Percentiles rank a stretch among this genome's conserved stretches.
These are phyloP conservation scores for Mionectes olivaceus DNA, from an alignment of 2,797 vertebrate genomes.

Conservation along the genomic window DNA sequence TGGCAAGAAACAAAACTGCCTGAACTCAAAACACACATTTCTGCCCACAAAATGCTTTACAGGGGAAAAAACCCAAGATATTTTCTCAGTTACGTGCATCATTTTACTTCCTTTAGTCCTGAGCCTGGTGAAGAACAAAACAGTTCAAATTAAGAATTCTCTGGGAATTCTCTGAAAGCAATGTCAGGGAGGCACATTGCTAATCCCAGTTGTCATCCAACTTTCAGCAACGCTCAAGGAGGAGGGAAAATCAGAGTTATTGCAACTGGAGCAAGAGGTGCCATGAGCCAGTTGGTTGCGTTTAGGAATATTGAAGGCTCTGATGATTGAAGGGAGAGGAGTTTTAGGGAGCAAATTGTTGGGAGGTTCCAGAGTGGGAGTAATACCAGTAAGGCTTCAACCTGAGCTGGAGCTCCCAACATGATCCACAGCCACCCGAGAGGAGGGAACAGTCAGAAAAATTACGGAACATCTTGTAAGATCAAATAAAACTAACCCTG, in stretches of 20 bases:
- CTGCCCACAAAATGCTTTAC: background rate
- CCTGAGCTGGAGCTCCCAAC: background rate
- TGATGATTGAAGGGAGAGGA: background rate
- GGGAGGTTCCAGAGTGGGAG: background rate
- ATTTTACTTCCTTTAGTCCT: background rate
- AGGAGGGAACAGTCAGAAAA: background rate
- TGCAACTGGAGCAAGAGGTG: background rate
- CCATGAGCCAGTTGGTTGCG: background rate
- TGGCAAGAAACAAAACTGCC: background rate
- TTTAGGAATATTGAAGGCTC: slow-evolving; percentile 12
- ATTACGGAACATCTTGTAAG: background rate
- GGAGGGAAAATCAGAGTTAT: background rate
- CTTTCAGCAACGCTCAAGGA: background rate
- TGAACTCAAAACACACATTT: background rate
- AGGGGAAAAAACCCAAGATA: background rate
- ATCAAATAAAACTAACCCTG: slow-evolving; percentile 39
- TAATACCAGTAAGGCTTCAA: background rate
- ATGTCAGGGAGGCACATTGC: background rate
- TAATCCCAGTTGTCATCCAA: background rate
- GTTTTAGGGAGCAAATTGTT: background rate
- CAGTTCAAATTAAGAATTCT: background rate
- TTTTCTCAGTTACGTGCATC: background rate
- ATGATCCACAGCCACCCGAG: slow-evolving; percentile 6
- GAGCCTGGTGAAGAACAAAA: background rate
- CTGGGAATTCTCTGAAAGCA: background rate